Percentiles rank a stretch among this genome's conserved stretches.
These are phyloP conservation scores for Amphiura filiformis DNA, from an alignment of 35 echinoderm and acorn worm genomes.

Conservation along the genomic window DNA sequence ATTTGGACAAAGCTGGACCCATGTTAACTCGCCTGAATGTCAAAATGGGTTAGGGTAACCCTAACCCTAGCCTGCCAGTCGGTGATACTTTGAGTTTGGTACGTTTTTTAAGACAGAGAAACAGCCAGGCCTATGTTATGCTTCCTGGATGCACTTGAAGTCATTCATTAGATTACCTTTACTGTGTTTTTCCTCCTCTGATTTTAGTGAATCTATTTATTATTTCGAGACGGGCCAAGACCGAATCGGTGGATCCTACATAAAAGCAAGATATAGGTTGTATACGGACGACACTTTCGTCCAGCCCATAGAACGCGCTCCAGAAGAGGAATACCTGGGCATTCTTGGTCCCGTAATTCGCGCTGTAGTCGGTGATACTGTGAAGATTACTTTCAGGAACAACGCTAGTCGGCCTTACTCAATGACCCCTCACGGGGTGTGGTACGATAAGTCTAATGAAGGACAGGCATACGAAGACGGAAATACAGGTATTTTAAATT, in stretches of 20 bases:
- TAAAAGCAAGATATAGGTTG: slow-evolving; percentile 52
- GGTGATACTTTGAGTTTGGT: too few relatives aligned
- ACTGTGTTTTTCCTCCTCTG: too few relatives aligned
- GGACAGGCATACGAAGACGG: slow-evolving; percentile 53
- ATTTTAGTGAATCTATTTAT: too few relatives aligned
- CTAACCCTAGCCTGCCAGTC: too few relatives aligned
- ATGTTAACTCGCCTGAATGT: too few relatives aligned
- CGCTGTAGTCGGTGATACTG: slow-evolving; percentile 75
- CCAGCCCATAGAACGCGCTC: neutral
- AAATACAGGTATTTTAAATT: slow-evolving; percentile 11
- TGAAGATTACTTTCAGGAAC: slow-evolving; percentile 65
- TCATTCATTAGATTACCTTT: too few relatives aligned
- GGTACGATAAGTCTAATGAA: slow-evolving; percentile 68
- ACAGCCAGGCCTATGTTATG: too few relatives aligned
- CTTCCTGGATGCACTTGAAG: too few relatives aligned
- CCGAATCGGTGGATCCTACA: slow-evolving; percentile 44
- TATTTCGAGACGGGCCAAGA: slow-evolving; percentile 25
- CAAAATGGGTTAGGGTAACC: too few relatives aligned
- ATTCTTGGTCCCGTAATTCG: slow-evolving; percentile 71
- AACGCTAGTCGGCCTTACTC: slow-evolving; percentile 26
- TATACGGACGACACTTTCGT: slow-evolving; percentile 56
- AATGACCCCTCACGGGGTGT: slow-evolving; percentile 60
- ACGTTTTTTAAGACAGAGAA: too few relatives aligned
- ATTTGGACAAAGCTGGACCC: too few relatives aligned
- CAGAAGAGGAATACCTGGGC: slow-evolving; percentile 42